These are phyloP conservation scores for Scophthalmus maximus DNA, from an alignment of 2,113 vertebrate genomes.

Conservation along the genomic window DNA sequence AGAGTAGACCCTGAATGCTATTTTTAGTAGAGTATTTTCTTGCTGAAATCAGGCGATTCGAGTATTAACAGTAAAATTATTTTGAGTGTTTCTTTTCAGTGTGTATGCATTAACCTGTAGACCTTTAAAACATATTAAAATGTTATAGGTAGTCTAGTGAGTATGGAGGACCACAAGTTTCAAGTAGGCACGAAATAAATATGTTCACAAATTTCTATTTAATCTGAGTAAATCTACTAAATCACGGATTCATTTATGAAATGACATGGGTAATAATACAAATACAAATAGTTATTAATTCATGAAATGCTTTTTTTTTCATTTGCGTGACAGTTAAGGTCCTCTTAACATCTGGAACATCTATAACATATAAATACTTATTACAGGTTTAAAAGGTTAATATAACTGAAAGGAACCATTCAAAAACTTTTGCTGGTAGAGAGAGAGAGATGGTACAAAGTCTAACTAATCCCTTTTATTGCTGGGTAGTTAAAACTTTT, in stretches of 20 bases:
- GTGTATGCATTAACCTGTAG: background rate
- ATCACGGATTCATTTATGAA: no score
- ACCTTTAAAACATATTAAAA: background rate
- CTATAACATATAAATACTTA: background rate
- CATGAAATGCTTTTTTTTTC: background rate
- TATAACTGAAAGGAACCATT: background rate
- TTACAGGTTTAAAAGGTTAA: background rate
- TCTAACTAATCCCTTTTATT: background rate
- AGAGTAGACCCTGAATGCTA: constrained; percentile 14
- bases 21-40: no score
- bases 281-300: background rate
- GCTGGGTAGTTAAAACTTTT: background rate
- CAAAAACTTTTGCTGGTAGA: background rate
- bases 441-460: background rate
- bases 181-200: no score
- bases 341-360: no score
- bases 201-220: no score
- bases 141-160: background rate
- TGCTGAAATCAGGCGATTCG: no score
- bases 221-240: no score
- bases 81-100: background rate
- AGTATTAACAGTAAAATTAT: no score
- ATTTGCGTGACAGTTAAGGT: no score
- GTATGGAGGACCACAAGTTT: background rate
- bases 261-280: no score